Conservation (phyloP, 2,797 vertebrate species). For the Tapirus indicus region DNA sequence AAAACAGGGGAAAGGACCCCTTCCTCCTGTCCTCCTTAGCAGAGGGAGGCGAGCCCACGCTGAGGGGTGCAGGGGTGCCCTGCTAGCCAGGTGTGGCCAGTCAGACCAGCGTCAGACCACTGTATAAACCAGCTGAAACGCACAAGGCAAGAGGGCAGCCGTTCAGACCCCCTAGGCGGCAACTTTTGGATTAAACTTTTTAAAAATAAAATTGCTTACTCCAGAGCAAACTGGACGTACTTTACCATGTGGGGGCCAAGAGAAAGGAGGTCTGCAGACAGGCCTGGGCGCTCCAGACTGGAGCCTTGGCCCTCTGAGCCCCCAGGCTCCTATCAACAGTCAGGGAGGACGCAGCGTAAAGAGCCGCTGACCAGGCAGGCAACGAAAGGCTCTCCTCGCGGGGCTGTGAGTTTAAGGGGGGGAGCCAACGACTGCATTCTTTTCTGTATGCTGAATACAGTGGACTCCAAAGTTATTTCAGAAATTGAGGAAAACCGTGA, state of each 20-base stretch:
- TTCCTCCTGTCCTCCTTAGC: not conserved
- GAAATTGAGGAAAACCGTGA: not conserved
- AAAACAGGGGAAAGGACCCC: not conserved
- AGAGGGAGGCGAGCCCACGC: not conserved
- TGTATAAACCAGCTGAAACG: not conserved
- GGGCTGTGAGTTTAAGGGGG: not conserved
- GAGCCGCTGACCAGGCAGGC: not conserved
- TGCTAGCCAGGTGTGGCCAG: not conserved
- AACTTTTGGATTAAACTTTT: not conserved
- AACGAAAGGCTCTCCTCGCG: not conserved
- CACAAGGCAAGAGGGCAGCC: not conserved
- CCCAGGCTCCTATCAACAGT: not conserved
- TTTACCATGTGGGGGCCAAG: not conserved
- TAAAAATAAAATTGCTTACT: not conserved
- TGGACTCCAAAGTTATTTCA: not conserved
- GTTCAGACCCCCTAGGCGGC: not conserved
- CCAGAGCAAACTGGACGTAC: not conserved
- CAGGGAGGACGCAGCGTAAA: not conserved
- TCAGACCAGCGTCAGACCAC: not conserved
- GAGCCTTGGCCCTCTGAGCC: not conserved
- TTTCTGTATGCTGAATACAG: not conserved
- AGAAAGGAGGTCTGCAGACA: not conserved
- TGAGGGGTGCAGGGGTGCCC: not conserved
- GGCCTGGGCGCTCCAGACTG: fast-evolving
- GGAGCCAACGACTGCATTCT: not conserved